Conservation (phyloP, 1,140 invertebrate species). For the Meteorus sp. region DNA sequence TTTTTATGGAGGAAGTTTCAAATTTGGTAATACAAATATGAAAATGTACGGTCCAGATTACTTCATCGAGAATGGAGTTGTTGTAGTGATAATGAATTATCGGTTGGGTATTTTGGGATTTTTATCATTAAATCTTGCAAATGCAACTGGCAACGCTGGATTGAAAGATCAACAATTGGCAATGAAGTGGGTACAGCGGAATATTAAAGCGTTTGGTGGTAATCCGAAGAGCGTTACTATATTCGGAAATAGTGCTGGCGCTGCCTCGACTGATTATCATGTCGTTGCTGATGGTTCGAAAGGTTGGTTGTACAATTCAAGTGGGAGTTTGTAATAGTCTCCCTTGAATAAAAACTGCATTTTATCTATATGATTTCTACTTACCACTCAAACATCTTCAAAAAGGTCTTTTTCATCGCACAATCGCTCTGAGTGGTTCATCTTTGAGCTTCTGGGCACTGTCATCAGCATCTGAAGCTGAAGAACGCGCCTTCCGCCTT, state of each 20-base stretch:
- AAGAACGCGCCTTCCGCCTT: not conserved
- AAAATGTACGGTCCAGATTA: conserved; percentile 68
- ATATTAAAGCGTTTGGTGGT: conserved; percentile 65
- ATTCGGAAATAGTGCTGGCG: conserved; percentile 60
- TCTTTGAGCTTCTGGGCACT: not conserved
- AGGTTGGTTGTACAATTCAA: conserved; percentile 26
- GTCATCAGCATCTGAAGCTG: not conserved
- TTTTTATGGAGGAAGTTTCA: conserved; percentile 76
- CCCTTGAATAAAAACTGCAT: no score
- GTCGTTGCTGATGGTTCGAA: conserved; percentile 54
- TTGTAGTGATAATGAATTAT: conserved; percentile 47
- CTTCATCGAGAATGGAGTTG: conserved; percentile 66
- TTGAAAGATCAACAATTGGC: conserved; percentile 65
- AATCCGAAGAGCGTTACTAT: conserved; percentile 58
- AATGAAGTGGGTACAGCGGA: conserved; percentile 65
- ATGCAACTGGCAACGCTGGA: conserved; percentile 62
- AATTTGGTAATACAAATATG: conserved; percentile 64
- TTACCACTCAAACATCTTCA: not conserved
- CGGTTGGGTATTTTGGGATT: conserved; percentile 47
- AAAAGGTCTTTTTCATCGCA: not conserved
- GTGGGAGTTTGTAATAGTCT: no score
- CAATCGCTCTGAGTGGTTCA: not conserved
- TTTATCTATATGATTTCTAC: not conserved
- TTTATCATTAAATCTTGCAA: conserved; percentile 53
- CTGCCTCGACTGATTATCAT: conserved; percentile 54